Evolutionary conservation across 1,140 invertebrate genomes (phyloP).

Genomic region (Trichoplusia ni): DNA sequence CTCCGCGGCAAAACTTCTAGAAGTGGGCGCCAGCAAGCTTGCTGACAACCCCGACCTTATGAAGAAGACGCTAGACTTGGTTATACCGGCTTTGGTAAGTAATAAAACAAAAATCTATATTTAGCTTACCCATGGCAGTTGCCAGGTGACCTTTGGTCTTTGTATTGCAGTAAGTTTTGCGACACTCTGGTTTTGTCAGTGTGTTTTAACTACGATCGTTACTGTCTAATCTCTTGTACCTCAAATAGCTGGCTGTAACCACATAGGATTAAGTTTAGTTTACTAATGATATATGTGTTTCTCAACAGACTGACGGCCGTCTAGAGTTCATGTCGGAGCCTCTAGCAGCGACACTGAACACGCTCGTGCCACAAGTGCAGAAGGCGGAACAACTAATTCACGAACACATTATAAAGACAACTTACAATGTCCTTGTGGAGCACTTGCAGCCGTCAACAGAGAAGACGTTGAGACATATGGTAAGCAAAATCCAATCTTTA

Average conservation of each 20-base stretch:
- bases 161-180: too few species aligned
- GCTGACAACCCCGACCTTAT: slow-evolving; percentile 59
- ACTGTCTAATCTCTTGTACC: too few species aligned
- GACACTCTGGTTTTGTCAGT: too few species aligned
- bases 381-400: slow-evolving; percentile 71
- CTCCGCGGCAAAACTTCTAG: slow-evolving; percentile 69
- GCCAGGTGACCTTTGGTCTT: too few species aligned
- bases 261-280: too few species aligned
- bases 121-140: too few species aligned
- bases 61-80: slow-evolving; percentile 64
- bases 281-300: neutral
- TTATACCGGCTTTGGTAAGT: slow-evolving; percentile 75
- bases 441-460: slow-evolving; percentile 71
- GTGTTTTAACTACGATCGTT: too few species aligned
- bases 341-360: slow-evolving; percentile 82
- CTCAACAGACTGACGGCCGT: slow-evolving; percentile 69
- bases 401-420: slow-evolving; percentile 75
- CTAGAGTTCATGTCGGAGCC: slow-evolving; percentile 85
- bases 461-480: slow-evolving; percentile 73
- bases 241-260: too few species aligned
- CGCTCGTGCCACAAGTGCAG: slow-evolving; percentile 72
- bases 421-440: slow-evolving; percentile 73
- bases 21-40: slow-evolving; percentile 60
- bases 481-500: slow-evolving; percentile 43
- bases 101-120: too few species aligned